Evolutionary conservation across 2,113 vertebrate genomes (phyloP), one percentile per base, ranked within the genome.

Genomic region (Lutjanus erythropterus): DNA sequence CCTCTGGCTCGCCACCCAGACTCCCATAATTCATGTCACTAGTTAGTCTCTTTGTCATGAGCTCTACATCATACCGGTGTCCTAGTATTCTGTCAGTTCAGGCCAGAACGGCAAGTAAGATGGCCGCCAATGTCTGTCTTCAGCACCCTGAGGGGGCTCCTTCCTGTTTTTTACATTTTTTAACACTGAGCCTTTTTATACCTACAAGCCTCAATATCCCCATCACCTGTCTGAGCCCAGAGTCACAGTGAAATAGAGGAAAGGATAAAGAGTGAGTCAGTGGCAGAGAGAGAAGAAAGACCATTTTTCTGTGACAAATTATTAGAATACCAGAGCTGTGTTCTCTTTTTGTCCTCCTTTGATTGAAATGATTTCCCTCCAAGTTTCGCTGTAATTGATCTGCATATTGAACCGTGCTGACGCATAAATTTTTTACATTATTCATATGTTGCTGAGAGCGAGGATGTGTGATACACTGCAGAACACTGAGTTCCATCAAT

Each of bases 341-440:
- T 64, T 61, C 33, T 46, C 41, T 47, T 55, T 49, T 49, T 44
- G 5, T n/a, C 27, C 29, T 60, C 31, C 14, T 46, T 31, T 56
- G 52, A 76, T 71, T 64, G 42, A 84, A 83, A 71, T 25, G 29
- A 80, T 61, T 67, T 66, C 37, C 68, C 67, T 77, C 27, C 7
- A 44, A 78, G 55, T 62, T 76, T 16, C n/a, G 16, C 47, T 35
- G 16, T 64, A 72, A 80, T 78, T 75, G 71, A 87, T 84, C 71
- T 84, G 78, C 66, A 71, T 77, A 75, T 65, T 27, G 49, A 90
- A 68, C 58, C 33, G 2, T 71, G 73, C 65, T 73, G 71, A 29
- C 59, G 46, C 76, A 85, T 76, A 31, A 39, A 35, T 53, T 44
- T 39, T 62, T 75, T 81, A 37, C 39, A 86, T 83, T 73, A 86